phyloP scores from a whole-genome alignment of 2,888 invertebrate genomes.

The Syritta pipiens region DNA sequence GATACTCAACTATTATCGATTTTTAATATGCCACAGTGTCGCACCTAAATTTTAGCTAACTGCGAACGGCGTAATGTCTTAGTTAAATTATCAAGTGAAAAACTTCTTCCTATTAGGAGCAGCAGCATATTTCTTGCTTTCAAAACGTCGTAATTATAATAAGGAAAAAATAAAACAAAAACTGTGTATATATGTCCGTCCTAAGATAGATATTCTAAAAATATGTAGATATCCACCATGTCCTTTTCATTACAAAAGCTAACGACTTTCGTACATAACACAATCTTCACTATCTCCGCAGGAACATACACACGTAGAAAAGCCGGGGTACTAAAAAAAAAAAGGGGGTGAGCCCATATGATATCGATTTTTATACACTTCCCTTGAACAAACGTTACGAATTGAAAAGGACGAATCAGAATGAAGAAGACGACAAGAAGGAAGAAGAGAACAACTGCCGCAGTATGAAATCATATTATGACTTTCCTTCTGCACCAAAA shows the following conservation, averaged over 20 bases:
- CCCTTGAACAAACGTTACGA: constrained; percentile 16
- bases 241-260: not conserved
- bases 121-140: too few species aligned
- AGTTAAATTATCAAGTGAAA: too few species aligned
- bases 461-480: constrained; percentile 57
- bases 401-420: constrained; percentile 20
- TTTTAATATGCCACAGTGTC: not conserved
- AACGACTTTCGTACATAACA: constrained; percentile 10
- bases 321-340: constrained; percentile 22
- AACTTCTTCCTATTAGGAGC: too few species aligned
- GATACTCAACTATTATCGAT: constrained; percentile 28
- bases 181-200: not conserved
- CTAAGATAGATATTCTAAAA: too few species aligned
- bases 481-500: not conserved
- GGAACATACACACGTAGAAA: constrained; percentile 14
- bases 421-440: constrained; percentile 18
- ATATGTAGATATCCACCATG: too few species aligned
- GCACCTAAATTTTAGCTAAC: constrained; percentile 9
- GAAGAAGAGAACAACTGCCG: constrained; percentile 26
- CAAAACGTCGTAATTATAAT: too few species aligned
- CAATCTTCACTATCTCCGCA: constrained; percentile 18
- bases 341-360: constrained; percentile 45
- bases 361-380: constrained; percentile 48
- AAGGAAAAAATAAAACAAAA: too few species aligned
- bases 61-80: too few species aligned